A percentile compares a stretch with the other conserved stretches of the same genome.
These are phyloP conservation scores for Dallia pectoralis DNA, from an alignment of 2,797 vertebrate species.

Conservation along the genomic window DNA sequence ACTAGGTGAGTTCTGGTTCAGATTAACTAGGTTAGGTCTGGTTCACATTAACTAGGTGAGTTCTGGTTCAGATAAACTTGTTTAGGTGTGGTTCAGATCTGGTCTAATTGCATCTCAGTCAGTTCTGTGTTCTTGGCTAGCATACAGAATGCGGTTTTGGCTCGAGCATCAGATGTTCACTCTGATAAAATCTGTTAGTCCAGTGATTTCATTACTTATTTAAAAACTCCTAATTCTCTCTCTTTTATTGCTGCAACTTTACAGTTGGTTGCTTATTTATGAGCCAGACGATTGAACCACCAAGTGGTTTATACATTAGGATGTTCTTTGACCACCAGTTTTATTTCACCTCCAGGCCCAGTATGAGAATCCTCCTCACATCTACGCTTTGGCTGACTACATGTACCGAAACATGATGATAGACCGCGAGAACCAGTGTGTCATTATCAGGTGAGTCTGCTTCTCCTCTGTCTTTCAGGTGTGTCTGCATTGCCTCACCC, in stretches of 20 bases:
- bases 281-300: background rate
- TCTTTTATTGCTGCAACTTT: background rate
- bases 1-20: slow-evolving; percentile 4
- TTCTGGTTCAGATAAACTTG: slow-evolving; percentile 8
- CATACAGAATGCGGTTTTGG: slow-evolving; percentile 12
- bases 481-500: too few relatives aligned
- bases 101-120: too few relatives aligned
- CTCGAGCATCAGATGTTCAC: slow-evolving; percentile 19
- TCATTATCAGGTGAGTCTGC: slow-evolving; percentile 93
- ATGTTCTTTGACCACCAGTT: background rate
- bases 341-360: slow-evolving; percentile 79
- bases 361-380: slow-evolving; percentile 98
- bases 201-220: slow-evolving; percentile 9
- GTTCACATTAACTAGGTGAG: slow-evolving; percentile 23
- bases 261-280: background rate
- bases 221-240: slow-evolving; percentile 4
- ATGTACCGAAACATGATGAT: slow-evolving; percentile 99
- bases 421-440: slow-evolving; percentile 96
- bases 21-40: slow-evolving; percentile 45
- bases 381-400: slow-evolving; percentile 95
- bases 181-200: slow-evolving; percentile 21
- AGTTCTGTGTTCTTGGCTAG: slow-evolving; percentile 37
- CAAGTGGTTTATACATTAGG: background rate
- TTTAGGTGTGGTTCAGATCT: slow-evolving; percentile 48
- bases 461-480: background rate